Percentiles rank a stretch among this genome's conserved stretches.
Evolutionary conservation across 1,140 invertebrate species (phyloP).

Genomic region (Ooceraea biroi): DNA sequence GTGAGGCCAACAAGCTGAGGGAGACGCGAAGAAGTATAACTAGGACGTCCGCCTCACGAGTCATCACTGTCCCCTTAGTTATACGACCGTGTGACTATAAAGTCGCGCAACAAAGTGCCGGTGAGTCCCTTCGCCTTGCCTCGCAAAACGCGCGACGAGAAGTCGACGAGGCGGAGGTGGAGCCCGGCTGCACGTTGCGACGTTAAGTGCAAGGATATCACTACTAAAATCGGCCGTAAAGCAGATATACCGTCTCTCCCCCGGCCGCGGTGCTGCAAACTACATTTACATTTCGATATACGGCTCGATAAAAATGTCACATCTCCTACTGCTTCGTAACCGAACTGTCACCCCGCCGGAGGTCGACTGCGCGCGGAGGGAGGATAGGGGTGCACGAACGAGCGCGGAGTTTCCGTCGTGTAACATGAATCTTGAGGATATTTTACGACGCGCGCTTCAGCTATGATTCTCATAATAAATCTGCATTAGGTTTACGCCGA

Average conservation of each 20-base stretch:
- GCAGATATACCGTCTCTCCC: conserved; percentile 68
- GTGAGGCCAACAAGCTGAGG: not conserved
- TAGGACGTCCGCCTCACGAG: conserved; percentile 11
- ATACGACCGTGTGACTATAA: conserved; percentile 53
- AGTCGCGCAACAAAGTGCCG: conserved; percentile 50
- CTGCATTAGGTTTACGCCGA: conserved; percentile 26
- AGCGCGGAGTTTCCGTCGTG: conserved; percentile 37
- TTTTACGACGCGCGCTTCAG: conserved; percentile 61
- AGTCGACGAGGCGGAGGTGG: conserved; percentile 30
- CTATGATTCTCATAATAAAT: conserved; percentile 62
- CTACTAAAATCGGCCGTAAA: conserved; percentile 81
- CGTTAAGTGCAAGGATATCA: conserved; percentile 80
- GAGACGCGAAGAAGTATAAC: conserved; percentile 28
- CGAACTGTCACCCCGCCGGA: conserved; percentile 40
- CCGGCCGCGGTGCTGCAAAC: conserved; percentile 64
- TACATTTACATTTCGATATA: conserved; percentile 83
- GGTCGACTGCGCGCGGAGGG: not conserved
- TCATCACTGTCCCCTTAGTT: conserved; percentile 55
- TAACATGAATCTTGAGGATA: conserved; percentile 47
- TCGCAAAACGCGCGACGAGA: conserved; percentile 4
- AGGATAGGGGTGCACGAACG: not conserved
- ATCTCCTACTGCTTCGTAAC: conserved; percentile 61
- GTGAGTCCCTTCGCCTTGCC: no score
- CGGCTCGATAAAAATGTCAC: conserved; percentile 81
- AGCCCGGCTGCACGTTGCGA: conserved; percentile 64